Base-by-base conservation (phyloP, 2,113 vertebrate genomes). In the Myrmecobius fasciatus region DNA sequence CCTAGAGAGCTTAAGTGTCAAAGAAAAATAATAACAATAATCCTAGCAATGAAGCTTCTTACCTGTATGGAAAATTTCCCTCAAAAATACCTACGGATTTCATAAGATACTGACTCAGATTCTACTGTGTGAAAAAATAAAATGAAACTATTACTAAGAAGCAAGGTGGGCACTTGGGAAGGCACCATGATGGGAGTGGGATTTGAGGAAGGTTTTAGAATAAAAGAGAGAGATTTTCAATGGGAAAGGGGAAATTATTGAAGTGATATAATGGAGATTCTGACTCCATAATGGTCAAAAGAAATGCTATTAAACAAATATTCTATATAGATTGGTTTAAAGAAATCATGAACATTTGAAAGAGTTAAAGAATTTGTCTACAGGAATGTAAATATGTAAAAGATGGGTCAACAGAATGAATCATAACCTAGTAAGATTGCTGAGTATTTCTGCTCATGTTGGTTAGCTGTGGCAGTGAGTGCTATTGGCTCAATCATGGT, bases 1-100 rank as follows among this genome's bases (percentile, higher is more conserved):
- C 90, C 90, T 83, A 92, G 25, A 91, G 46, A 46, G 67, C 93
- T 91, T 75, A 94, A 53, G 89, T 92, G 56, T 2, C 54, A 96
- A 93, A n/a, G 20, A 91, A 92, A 92, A 93, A 90, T 48, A 95
- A 92, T 2, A 22, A 93, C n/a, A 91, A 83, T 8, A 95, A 8
- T 51, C 12, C 75, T 53, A 93, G 95, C 60, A 89, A 94, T 90
- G 3, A 94, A 95, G 20, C 1, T 94, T 96, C 93, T 90, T 1
- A 51, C 92, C 96, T 95, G 20, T 53, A 92, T 90, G n/a, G n/a
- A 53, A 94, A 48, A 83, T 91, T 91, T 92, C 4, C 60, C 91
- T 95, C 20, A 92, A 92, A 17, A 17, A 93, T 51, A 6, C 88
- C 90, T 25, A 92, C 93, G 12, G 67, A 83, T 83, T 83, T 83